Evolutionary conservation across 2,113 vertebrate genomes (phyloP).

Genomic region (Herpailurus yagouaroundi): DNA sequence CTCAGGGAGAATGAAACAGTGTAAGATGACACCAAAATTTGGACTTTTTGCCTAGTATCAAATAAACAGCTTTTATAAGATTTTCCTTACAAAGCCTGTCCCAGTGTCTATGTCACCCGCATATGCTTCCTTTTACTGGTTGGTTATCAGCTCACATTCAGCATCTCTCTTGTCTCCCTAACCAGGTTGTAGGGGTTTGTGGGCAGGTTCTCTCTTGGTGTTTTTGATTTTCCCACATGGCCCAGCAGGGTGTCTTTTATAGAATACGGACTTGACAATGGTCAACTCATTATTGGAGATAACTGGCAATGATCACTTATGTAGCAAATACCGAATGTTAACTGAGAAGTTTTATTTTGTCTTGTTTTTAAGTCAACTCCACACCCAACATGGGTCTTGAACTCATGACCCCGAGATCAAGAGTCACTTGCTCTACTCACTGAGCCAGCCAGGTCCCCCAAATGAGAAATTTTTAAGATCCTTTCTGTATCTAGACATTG

Average conservation of each 20-base stretch:
- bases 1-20: neutral
- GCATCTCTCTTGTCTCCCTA: neutral
- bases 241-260: neutral
- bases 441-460: no score
- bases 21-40: neutral
- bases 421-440: no score
- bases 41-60: neutral
- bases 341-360: neutral
- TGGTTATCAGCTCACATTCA: neutral
- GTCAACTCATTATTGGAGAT: neutral
- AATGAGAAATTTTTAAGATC: neutral
- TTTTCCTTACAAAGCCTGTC: neutral
- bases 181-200: neutral
- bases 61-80: neutral
- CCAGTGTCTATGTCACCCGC: neutral
- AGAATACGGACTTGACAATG: neutral
- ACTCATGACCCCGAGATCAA: no score
- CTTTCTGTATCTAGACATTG: neutral
- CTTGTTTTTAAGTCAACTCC: no score
- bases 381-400: no score
- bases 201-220: neutral
- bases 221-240: neutral
- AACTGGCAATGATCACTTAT: neutral
- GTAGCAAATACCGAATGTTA: neutral
- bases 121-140: neutral